Evolutionary conservation across 2,113 vertebrate genomes (phyloP).

Genomic region (Oceanodroma tethys): DNA sequence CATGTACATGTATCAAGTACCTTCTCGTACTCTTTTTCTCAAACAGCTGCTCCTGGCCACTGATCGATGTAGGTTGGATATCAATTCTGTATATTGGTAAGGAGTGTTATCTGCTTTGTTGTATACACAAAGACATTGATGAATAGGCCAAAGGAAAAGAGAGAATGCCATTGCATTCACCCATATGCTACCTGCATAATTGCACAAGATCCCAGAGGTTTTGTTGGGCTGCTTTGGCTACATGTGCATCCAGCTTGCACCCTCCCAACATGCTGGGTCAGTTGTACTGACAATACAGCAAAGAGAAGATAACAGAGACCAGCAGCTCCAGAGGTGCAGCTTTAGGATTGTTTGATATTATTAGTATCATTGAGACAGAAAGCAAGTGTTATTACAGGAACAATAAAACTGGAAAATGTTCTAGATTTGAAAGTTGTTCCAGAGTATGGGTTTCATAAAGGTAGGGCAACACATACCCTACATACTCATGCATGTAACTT

Average conservation of each 20-base stretch:
- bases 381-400: neutral
- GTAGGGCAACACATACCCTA: neutral
- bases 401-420: neutral
- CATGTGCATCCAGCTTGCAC: neutral
- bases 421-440: neutral
- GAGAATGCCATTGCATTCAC: neutral
- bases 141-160: neutral
- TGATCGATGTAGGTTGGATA: neutral
- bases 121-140: neutral
- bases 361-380: neutral
- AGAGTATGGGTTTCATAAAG: neutral
- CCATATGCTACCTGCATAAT: neutral
- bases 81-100: neutral
- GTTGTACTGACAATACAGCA: neutral
- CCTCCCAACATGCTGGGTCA: neutral
- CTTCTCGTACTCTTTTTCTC: neutral
- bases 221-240: neutral
- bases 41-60: neutral
- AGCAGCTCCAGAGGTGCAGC: neutral
- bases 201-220: neutral
- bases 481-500: neutral
- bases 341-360: neutral
- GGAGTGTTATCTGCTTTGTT: neutral
- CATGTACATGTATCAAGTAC: neutral
- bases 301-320: neutral